Evolutionary conservation across 2,888 invertebrate genomes (phyloP), one percentile per base, ranked within the genome.

Genomic region (Oxystoma pomonae): DNA sequence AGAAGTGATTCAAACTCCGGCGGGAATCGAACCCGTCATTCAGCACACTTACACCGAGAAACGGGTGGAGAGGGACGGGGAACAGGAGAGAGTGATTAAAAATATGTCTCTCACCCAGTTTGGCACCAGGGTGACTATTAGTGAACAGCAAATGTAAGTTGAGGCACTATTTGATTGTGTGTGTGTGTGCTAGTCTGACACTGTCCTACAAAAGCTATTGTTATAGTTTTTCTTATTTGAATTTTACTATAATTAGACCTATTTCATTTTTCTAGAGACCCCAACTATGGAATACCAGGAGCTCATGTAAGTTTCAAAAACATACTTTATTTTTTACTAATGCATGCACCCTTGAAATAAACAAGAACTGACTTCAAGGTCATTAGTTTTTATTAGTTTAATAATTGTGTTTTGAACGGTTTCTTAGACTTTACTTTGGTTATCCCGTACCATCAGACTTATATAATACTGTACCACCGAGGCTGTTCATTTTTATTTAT

Each of bases 31-130:
- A 52, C 68, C 66, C 16, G 71, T 74, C 1, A 57, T 72, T 2
- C 72, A 73, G 52, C 73, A 76, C 67, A 64, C 77, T 16, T 69
- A 72, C n/a, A 65, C 74, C 2, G 74, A 76, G 59, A 71, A 69
- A 60, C 69, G 70, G 19, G 72, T 78, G 2, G 74, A 75, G 60
- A 69, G 75, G 57, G 68, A 73, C 16, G 71, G 74, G 2, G 71
- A 69, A 5, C 70, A 69, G 0, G 74, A 76, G 64, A 70, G 61
- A 50, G 66, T 74, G 5, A 59, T 67, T 0, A 73, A 74, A 63
- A 71, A 70, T 62, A 57, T 75, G 20, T 61, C 65, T 12, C 61
- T 72, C 3, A 65, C 68, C n/a, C 71, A 75, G 16, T 64, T 72
- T 22, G 71, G 72, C 59, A 67, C 66, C 1, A 67, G 70, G 64